Conservation (phyloP, 2,797 vertebrate genomes). For the Knipowitschia caucasica region DNA sequence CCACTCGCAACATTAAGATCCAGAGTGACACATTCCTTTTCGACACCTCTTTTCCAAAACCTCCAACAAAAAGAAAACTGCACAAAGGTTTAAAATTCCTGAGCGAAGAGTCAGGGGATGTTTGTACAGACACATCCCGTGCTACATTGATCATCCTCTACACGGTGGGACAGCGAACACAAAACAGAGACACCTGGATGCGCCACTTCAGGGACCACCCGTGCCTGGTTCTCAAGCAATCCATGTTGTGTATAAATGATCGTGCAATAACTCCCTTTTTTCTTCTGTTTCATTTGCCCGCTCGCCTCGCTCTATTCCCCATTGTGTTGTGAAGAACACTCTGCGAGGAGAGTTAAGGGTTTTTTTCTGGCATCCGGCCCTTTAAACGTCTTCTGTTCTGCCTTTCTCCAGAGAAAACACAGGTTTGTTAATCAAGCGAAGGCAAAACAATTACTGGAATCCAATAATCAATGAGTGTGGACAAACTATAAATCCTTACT, state of each 20-base stretch:
- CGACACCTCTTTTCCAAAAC: slow-evolving; percentile 3
- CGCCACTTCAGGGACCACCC: slow-evolving; percentile 26
- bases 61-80: neutral
- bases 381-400: slow-evolving; percentile 48
- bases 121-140: slow-evolving; percentile 18
- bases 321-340: slow-evolving; percentile 20
- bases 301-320: slow-evolving; percentile 6
- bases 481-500: slow-evolving; percentile 57
- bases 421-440: slow-evolving; percentile 75
- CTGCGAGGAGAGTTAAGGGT: slow-evolving; percentile 13
- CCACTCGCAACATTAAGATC: neutral
- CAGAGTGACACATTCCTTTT: slow-evolving; percentile 8
- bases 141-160: slow-evolving; percentile 31
- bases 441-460: slow-evolving; percentile 79
- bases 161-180: slow-evolving; percentile 16
- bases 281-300: neutral
- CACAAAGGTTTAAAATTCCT: slow-evolving; percentile 33
- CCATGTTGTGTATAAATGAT: slow-evolving; percentile 18
- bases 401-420: slow-evolving; percentile 55
- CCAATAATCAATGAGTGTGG: slow-evolving; percentile 49
- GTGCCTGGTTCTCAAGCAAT: slow-evolving; percentile 6
- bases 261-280: slow-evolving; percentile 21
- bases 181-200: slow-evolving; percentile 34
- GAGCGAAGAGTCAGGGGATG: slow-evolving; percentile 30
- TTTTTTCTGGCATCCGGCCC: slow-evolving; percentile 34